Conservation (phyloP, 2,797 vertebrate genomes). For the Microhierax caerulescens region DNA sequence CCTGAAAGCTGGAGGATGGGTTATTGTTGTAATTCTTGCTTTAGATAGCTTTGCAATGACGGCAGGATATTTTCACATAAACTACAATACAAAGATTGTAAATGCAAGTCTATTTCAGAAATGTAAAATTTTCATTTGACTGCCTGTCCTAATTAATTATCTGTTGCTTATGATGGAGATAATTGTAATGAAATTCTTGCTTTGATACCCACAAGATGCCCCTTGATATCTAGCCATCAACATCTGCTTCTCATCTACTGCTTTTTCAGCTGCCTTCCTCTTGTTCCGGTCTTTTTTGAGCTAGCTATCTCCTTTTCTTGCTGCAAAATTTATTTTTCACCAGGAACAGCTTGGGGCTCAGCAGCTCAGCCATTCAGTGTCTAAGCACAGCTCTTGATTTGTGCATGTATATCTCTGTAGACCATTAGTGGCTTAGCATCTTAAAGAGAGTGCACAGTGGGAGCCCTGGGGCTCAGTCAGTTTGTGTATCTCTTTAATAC, state of each 20-base stretch:
- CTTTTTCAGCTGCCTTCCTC: not conserved
- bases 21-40: not conserved
- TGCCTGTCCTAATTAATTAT: not conserved
- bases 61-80: not conserved
- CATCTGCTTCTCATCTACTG: not conserved
- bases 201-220: slow-evolving; percentile 16
- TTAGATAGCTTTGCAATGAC: not conserved
- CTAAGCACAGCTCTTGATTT: not conserved
- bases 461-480: not conserved
- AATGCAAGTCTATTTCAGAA: not conserved
- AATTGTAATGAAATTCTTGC: not conserved
- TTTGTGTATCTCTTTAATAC: not conserved
- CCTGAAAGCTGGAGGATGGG: not conserved
- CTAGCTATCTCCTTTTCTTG: not conserved
- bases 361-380: not conserved
- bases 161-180: not conserved
- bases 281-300: not conserved
- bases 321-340: not conserved
- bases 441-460: not conserved
- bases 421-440: not conserved
- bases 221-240: not conserved
- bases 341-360: not conserved
- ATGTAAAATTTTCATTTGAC: not conserved
- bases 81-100: not conserved
- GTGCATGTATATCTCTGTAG: not conserved